Base-by-base conservation (phyloP, 2,113 vertebrate genomes). In the Pedionomus torquatus region DNA sequence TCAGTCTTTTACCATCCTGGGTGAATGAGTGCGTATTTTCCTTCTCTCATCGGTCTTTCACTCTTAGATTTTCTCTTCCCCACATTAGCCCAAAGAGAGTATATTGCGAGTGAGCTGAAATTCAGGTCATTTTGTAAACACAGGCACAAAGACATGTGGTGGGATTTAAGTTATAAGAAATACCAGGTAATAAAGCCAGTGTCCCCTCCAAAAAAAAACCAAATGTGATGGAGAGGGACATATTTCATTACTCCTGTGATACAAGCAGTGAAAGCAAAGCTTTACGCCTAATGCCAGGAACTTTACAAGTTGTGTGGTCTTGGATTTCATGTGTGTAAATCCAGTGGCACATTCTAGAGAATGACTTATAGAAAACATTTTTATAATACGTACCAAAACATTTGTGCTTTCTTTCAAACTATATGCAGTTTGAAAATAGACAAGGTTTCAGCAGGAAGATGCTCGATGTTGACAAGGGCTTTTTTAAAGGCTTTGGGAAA, bases 1-100 rank as follows among this genome's bases (percentile, higher is more conserved):
- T 12, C 33, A 24, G 21, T 10, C 19, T 85, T 69, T 35, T 20
- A 30, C 28, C 17, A 24, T 10, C 19, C 28, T 21, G 24, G 13
- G 21, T 0, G 2, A 44, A 23, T 7, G 7, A 33, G 10, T 0
- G 0, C 10, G 11, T 12, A 9, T 48, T 64, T 65, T n/a, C 31
- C 31, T 83, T 81, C 8, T 60, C 23, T 43, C 17, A 7, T 9
- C 8, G 2, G 8, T 6, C 7, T 46, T 65, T 66, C 2, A 0
- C 30, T 15, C 46, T 51, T 26, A 7, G 23, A 5, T 64, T 91
- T 83, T 48, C 24, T 46, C 41, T 68, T 89, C 26, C 70, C 76
- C 17, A 33, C 9, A 3, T 88, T 88, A 61, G 4, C 39, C 58
- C 46, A 44, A 79, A 89, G 84, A 77, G 30, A 74, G 35, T 35